These are phyloP conservation scores for Dermatemys mawii DNA, from an alignment of 2,113 vertebrate genomes.

Conservation along the genomic window DNA sequence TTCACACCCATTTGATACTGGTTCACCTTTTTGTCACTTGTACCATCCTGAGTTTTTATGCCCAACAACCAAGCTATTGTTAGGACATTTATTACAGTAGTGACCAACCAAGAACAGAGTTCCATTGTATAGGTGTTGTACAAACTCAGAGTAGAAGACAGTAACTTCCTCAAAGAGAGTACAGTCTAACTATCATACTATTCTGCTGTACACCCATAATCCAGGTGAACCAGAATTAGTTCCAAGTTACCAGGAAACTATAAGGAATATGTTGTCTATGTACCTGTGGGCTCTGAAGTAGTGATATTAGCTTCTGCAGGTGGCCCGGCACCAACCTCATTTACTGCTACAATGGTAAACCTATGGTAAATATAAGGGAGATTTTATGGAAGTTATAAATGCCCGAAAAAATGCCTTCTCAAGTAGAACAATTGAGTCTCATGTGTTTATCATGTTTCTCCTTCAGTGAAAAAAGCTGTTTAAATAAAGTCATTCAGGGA, in stretches of 20 bases:
- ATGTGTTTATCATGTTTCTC: neutral
- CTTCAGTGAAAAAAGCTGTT: fast-evolving
- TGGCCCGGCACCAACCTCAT: slow-evolving; percentile 77
- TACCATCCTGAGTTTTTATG: neutral
- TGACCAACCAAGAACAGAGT: neutral
- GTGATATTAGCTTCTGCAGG: slow-evolving; percentile 74
- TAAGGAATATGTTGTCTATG: neutral
- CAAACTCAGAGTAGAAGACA: neutral
- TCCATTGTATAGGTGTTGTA: neutral
- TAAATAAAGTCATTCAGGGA: neutral
- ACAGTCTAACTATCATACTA: neutral
- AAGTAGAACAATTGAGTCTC: neutral
- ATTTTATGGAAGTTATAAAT: neutral
- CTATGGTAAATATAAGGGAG: slow-evolving; percentile 57
- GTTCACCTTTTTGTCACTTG: neutral
- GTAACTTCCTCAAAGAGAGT: neutral
- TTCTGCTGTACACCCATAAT: neutral
- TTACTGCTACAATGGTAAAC: slow-evolving; percentile 80
- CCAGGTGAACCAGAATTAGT: fast-evolving
- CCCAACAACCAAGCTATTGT: neutral
- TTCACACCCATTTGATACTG: neutral
- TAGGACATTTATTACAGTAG: neutral
- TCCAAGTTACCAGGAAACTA: neutral
- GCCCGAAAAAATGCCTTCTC: neutral
- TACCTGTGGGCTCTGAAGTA: slow-evolving; percentile 73